Conservation (phyloP, 2,797 vertebrate genomes). For the Fistularia commersonii region DNA sequence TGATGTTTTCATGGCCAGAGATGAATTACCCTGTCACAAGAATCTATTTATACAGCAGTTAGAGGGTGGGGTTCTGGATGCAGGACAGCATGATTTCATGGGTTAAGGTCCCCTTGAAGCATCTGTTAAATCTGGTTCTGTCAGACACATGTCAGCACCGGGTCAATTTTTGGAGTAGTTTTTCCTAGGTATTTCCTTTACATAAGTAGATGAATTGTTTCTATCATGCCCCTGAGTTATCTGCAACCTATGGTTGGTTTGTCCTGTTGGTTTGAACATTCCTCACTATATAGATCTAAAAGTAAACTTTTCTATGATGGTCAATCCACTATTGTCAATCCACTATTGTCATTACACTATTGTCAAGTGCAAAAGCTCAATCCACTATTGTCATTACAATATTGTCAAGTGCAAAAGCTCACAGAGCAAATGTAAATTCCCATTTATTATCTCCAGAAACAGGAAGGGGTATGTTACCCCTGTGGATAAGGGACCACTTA, state of each 20-base stretch:
- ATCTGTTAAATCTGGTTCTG: slow-evolving; percentile 82
- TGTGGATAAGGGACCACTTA: slow-evolving; percentile 53
- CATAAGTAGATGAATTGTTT: slow-evolving; percentile 30
- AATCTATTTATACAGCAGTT: slow-evolving; percentile 95
- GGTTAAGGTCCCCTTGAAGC: slow-evolving; percentile 87
- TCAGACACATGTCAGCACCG: slow-evolving; percentile 68
- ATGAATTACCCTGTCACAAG: slow-evolving; percentile 95
- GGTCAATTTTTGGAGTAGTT: slow-evolving; percentile 54
- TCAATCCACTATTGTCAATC: slow-evolving; percentile 15
- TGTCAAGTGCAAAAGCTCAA: slow-evolving; percentile 37
- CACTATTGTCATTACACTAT: slow-evolving; percentile 62
- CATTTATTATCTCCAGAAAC: slow-evolving; percentile 60
- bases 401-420: slow-evolving; percentile 38
- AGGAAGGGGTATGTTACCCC: slow-evolving; percentile 30
- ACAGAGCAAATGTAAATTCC: slow-evolving; percentile 59
- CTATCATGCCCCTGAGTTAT: slow-evolving; percentile 19
- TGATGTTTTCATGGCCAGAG: slow-evolving; percentile 94
- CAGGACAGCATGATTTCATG: slow-evolving; percentile 86
- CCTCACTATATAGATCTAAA: slow-evolving; percentile 30
- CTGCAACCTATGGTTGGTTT: slow-evolving; percentile 19
- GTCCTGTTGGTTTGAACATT: slow-evolving; percentile 19
- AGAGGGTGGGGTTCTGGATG: slow-evolving; percentile 84
- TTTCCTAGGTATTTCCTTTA: slow-evolving; percentile 45
- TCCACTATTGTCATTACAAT: slow-evolving; percentile 63
- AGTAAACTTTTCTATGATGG: slow-evolving; percentile 53